Conservation (phyloP, 1,140 invertebrate species). For the Grapholita molesta region DNA sequence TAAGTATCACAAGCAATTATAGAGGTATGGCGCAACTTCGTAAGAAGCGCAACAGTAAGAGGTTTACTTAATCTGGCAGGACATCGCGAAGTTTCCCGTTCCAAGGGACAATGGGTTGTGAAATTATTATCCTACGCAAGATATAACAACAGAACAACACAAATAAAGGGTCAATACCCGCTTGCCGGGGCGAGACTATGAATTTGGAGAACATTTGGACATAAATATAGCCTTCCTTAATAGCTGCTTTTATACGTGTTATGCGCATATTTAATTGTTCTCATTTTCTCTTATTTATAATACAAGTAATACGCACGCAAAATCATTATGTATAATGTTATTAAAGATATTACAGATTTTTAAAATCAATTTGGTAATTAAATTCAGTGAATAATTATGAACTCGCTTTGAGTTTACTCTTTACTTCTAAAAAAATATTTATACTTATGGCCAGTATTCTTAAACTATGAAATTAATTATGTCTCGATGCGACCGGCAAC, state of each 20-base stretch:
- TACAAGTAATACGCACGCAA: too few relatives aligned
- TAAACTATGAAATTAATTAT: too few relatives aligned
- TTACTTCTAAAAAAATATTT: too few relatives aligned
- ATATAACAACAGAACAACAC: constrained; percentile 4
- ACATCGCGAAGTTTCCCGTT: constrained; percentile 6
- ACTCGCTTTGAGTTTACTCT: too few relatives aligned
- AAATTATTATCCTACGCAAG: constrained; percentile 1
- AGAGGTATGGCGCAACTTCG: neutral
- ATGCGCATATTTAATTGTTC: too few relatives aligned
- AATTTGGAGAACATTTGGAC: neutral
- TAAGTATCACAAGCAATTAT: constrained; percentile 11
- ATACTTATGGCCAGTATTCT: too few relatives aligned
- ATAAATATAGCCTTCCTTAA: neutral
- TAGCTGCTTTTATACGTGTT: too few relatives aligned
- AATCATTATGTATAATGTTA: too few relatives aligned
- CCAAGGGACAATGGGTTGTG: neutral
- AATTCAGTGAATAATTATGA: too few relatives aligned
- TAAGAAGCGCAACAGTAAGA: constrained; percentile 9
- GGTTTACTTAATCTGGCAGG: constrained; percentile 3
- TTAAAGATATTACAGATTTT: too few relatives aligned
- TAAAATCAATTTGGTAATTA: too few relatives aligned
- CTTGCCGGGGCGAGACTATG: neutral
- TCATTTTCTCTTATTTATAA: too few relatives aligned
- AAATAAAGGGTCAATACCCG: constrained; percentile 4
- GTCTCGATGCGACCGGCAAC: neutral